Base-by-base conservation (phyloP, 2,888 invertebrate species). In the Melanchra persicariae region DNA sequence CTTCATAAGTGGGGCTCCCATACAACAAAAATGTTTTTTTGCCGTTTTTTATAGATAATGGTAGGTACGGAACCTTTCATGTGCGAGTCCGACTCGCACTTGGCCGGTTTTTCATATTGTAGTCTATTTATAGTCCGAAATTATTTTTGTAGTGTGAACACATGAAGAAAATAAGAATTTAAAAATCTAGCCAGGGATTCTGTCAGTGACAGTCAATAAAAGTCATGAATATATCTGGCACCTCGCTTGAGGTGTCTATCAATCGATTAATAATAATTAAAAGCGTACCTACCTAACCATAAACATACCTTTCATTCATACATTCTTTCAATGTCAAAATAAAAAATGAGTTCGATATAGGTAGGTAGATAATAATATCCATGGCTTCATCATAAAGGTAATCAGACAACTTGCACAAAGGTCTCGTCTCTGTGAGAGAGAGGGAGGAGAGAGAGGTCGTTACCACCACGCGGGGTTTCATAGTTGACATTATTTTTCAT, bases 171-270 rank as follows among this genome's bases (percentile, higher is more conserved):
- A 34, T 52, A 10, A 26, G 30, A 71, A 34, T 72, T 65, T 43
- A 19, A 43, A 74, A 49, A 64, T 40, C 37, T 69, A 70, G 70
- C 71, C 60, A 61, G 61, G 15, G 57, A 58, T 61, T 66, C 22
- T 78, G 59, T 77, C 52, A 30, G 8, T 54, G 59, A 34, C 52
- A 54, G 40, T 43, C 12, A 59, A 43, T 77, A 37, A 55, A 70
- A 55, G 34, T 51, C 45, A 49, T 22, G 54, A 55, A 22, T 49
- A 34, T 49, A 59, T 52, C 58, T 74, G 79, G 79, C 79, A 78
- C n/a, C 15, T 47, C 5, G 71, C 54, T 6, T 47, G 37, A 19
- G 6, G 12, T 58, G 57, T 47, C 51, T 45, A 26, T 62, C 47
- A 78, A 62, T 52, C n/a, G 15, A 58, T 52, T 71, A 43, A 70